Percentiles rank a stretch among this genome's conserved stretches.
phyloP scores from a whole-genome alignment of 2,888 invertebrate species.

The Tanytarsus gracilentus region DNA sequence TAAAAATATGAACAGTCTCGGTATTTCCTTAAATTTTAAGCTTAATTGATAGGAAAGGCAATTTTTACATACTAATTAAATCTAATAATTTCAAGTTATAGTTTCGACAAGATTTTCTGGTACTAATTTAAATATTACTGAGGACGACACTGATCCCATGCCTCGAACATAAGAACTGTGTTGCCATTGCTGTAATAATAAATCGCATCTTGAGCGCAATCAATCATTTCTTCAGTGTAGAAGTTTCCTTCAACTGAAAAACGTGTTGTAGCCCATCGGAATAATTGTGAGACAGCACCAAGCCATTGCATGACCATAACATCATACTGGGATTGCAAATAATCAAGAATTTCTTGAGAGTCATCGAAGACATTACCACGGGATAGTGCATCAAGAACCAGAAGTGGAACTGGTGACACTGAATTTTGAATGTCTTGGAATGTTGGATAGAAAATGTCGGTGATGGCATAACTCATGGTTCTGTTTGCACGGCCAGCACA shows the following conservation, averaged over 20 bases:
- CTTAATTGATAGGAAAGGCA: too few relatives aligned
- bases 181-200: neutral
- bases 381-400: slow-evolving; percentile 2
- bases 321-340: neutral
- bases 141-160: neutral
- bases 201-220: neutral
- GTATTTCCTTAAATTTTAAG: too few relatives aligned
- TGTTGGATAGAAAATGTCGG: slow-evolving; percentile 20
- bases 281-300: slow-evolving; percentile 12
- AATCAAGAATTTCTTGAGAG: slow-evolving; percentile 13
- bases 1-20: too few relatives aligned
- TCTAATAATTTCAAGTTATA: too few relatives aligned
- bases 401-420: slow-evolving; percentile 3
- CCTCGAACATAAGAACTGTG: neutral
- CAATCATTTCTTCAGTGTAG: slow-evolving; percentile 13
- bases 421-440: neutral
- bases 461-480: neutral
- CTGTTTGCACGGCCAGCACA: slow-evolving; percentile 9
- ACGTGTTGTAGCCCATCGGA: slow-evolving; percentile 14
- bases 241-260: slow-evolving; percentile 14
- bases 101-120: too few relatives aligned
- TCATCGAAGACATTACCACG: slow-evolving; percentile 24
- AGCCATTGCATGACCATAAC: neutral
- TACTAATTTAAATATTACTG: too few relatives aligned
- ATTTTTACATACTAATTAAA: too few relatives aligned